These are phyloP conservation scores for Halyomorpha halys DNA, from an alignment of 1,140 invertebrate species.

Conservation along the genomic window DNA sequence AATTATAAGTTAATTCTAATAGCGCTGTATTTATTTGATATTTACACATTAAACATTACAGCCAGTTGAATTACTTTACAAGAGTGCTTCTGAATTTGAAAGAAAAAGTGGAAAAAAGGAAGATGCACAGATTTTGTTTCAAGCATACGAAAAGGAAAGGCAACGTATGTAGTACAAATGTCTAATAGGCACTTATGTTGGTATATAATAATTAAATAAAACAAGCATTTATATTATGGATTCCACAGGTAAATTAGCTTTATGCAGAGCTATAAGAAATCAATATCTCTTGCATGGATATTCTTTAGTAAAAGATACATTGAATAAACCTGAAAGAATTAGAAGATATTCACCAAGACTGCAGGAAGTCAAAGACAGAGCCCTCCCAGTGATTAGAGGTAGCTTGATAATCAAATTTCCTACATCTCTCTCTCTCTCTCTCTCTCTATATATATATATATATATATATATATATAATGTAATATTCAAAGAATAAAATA, in stretches of 20 bases:
- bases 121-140: conserved; percentile 27
- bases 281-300: conserved; percentile 3
- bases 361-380: background rate
- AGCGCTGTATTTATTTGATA: background rate
- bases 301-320: background rate
- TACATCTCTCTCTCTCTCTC: no score
- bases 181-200: no score
- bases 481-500: no score
- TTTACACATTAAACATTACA: conserved; percentile 28
- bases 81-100: conserved; percentile 31
- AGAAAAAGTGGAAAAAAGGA: conserved; percentile 29
- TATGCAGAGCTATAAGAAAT: conserved; percentile 14
- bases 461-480: no score
- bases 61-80: conserved; percentile 37
- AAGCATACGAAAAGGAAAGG: conserved; percentile 29
- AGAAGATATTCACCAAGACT: background rate
- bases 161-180: conserved; percentile 27
- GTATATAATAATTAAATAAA: background rate
- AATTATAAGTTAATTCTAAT: background rate
- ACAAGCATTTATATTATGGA: background rate
- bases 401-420: no score
- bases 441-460: no score
- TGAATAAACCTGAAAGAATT: background rate
- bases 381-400: no score
- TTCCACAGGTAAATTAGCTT: background rate